A percentile compares a stretch with the other conserved stretches of the same genome.
Conservation (phyloP, 2,797 vertebrate species). For the Rallus crepitans region DNA sequence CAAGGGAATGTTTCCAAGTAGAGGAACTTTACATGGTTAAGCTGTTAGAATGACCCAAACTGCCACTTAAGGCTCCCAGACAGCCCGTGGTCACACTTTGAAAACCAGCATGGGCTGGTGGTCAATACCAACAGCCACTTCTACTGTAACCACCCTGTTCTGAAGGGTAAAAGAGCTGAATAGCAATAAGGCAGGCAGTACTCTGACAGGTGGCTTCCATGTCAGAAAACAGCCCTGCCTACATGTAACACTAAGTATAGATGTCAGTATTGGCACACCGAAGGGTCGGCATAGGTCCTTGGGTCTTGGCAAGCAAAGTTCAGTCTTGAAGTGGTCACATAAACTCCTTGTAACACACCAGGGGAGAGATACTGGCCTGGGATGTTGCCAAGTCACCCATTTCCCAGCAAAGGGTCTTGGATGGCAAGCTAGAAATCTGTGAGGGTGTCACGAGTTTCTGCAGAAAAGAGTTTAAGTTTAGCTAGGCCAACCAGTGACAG, state of each 20-base stretch:
- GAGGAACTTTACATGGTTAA: not conserved
- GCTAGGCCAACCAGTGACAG: not conserved
- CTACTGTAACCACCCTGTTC: not conserved
- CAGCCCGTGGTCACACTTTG: not conserved
- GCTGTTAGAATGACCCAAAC: not conserved
- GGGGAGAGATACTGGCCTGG: not conserved
- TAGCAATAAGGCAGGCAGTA: not conserved
- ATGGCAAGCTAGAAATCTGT: not conserved
- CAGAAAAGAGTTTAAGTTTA: not conserved
- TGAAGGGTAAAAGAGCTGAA: not conserved
- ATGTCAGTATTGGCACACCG: not conserved
- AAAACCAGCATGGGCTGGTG: not conserved
- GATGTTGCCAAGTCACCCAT: not conserved
- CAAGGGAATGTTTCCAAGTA: not conserved
- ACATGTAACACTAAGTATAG: not conserved
- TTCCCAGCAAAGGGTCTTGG: not conserved
- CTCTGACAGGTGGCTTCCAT: not conserved
- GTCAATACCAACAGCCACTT: not conserved
- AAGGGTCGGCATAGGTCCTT: fast-evolving
- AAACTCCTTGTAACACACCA: not conserved
- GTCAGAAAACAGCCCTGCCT: not conserved
- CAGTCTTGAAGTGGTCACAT: not conserved
- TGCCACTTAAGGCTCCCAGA: not conserved
- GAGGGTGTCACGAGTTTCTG: not conserved
- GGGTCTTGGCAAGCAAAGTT: not conserved